A percentile compares a stretch with the other conserved stretches of the same genome.
phyloP scores from a whole-genome alignment of 2,797 vertebrate genomes.

The Scolopax rusticola region DNA sequence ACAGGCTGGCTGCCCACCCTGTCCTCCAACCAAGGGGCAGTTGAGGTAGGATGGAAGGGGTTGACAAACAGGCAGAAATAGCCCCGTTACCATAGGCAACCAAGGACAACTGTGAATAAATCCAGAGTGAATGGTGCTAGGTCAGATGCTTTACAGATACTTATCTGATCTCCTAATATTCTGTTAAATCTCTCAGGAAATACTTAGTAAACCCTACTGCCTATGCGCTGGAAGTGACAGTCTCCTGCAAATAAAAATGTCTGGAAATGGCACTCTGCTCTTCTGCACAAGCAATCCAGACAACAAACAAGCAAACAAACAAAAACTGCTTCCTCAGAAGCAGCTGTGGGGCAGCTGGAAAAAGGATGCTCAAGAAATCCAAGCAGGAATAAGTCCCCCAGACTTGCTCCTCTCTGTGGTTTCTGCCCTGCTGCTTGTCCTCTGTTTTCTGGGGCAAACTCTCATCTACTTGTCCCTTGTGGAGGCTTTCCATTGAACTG shows the following conservation, averaged over 20 bases:
- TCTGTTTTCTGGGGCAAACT: neutral
- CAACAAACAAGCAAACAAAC: neutral
- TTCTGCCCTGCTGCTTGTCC: neutral
- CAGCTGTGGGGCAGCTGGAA: neutral
- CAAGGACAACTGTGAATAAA: rapidly evolving
- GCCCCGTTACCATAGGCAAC: neutral
- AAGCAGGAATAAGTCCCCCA: neutral
- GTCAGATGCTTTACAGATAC: neutral
- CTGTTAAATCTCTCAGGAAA: slow-evolving; percentile 39
- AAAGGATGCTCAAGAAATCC: neutral
- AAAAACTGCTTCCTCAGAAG: neutral
- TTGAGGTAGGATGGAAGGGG: neutral
- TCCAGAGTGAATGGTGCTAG: neutral
- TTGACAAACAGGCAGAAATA: neutral
- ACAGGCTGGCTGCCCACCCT: neutral
- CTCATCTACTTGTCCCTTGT: neutral
- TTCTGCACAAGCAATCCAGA: neutral
- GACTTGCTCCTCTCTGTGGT: rapidly evolving
- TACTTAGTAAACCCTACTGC: neutral
- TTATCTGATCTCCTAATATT: slow-evolving; percentile 22
- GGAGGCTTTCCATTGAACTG: neutral
- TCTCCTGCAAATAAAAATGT: slow-evolving; percentile 21
- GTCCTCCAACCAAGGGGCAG: neutral
- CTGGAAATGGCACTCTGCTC: neutral
- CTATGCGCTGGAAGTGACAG: neutral